Base-by-base conservation (phyloP, 1,140 invertebrate species). In the Sycophaga agraensis region DNA sequence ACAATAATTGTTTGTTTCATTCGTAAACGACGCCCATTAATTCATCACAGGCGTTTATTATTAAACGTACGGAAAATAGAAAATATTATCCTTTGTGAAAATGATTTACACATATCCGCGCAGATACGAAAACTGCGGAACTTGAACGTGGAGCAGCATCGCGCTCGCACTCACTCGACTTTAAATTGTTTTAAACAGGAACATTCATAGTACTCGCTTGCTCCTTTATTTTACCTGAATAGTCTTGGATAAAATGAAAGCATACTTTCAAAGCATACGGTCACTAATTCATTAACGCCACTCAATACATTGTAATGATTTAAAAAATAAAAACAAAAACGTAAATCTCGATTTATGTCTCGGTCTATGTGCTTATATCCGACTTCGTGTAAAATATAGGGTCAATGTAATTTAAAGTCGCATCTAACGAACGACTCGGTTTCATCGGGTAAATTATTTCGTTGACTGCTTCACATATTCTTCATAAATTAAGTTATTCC, bases 1-100 rank as follows among this genome's bases (percentile, higher is more conserved):
- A 43, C 24, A 45, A 37, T 42, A 59, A 46, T 55, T 42, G 42
- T 49, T 46, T 17, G 34, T 50, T 48, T 35, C 35, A 51, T 40
- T 45, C 31, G 17, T 28, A 40, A 54, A 28, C 43, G 40, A 65
- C n/a, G 53, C 31, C 16, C 65, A 59, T 39, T 62, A 66, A 64
- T 65, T 50, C 40, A 48, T 43, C 59, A 51, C 64, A 66, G 63
- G 59, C 50, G 51, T 65, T 60, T 49, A 50, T 63, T 72, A 66
- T 51, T 68, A 68, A 69, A 70, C 63, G 64, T 73, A 70, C 66
- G 63, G 59, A 68, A 70, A 68, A 70, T 73, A 73, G 70, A 71
- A 73, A 73, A 71, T 68, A 64, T 69, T 35, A 66, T 68, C 48
- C 24, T 64, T 55, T 49, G 48, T 64, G 65, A 65, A 62, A 71